A percentile compares a stretch with the other conserved stretches of the same genome.
Conservation (phyloP, 2,888 invertebrate genomes). For the Hypselothyrea guttata region DNA sequence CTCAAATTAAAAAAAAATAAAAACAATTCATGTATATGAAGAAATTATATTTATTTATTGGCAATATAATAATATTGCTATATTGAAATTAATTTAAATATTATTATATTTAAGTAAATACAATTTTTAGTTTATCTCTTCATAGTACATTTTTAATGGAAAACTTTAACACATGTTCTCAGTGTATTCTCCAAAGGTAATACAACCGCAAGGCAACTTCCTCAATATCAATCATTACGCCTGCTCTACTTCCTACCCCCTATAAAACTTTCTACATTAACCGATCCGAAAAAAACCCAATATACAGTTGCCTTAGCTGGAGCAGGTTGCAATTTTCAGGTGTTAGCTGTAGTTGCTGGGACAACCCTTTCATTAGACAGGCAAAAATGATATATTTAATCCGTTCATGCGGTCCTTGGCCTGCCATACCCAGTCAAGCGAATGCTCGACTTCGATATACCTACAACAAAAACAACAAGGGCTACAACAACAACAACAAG, state of each 20-base stretch:
- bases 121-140: no score
- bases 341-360: constrained; percentile 56
- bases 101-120: no score
- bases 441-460: constrained; percentile 54
- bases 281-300: constrained; percentile 15
- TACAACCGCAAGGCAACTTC: constrained; percentile 64
- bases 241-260: constrained; percentile 57
- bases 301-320: constrained; percentile 42
- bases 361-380: constrained; percentile 71
- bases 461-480: constrained; percentile 23
- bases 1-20: no score
- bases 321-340: constrained; percentile 67
- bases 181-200: constrained; percentile 45
- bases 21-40: no score
- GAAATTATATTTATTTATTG: no score
- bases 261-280: constrained; percentile 60
- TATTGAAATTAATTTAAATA: no score
- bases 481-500: constrained; percentile 27
- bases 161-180: no score
- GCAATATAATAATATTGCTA: no score
- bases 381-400: constrained; percentile 77
- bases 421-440: constrained; percentile 50
- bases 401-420: constrained; percentile 55
- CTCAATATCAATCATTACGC: constrained; percentile 76
- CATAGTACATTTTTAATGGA: no score